Evolutionary conservation across 1,140 invertebrate species (phyloP).

Genomic region (Atta colombica): DNA sequence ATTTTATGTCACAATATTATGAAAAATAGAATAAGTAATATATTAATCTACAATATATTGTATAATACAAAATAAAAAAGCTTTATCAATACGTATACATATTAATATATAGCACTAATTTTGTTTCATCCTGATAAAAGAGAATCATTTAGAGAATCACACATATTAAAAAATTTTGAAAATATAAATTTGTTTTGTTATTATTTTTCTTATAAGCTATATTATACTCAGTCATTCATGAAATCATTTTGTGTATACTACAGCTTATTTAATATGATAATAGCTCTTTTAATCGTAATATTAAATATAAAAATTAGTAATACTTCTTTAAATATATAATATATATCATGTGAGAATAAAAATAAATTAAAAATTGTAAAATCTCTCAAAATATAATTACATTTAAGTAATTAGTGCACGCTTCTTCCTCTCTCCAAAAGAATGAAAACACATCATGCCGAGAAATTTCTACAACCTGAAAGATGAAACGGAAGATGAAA

Average conservation of each 20-base stretch:
- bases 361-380: background rate
- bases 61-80: background rate
- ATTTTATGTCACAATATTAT: background rate
- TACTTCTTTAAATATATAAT: background rate
- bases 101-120: background rate
- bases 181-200: conserved; percentile 4
- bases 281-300: background rate
- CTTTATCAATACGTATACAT: background rate
- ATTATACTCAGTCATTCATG: background rate
- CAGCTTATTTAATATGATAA: background rate
- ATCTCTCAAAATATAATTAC: background rate
- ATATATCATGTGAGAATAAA: background rate
- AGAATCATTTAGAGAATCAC: background rate
- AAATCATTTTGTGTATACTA: background rate
- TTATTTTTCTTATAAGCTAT: background rate
- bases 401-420: background rate
- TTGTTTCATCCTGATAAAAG: background rate
- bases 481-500: background rate
- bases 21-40: background rate
- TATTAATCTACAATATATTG: too few species aligned
- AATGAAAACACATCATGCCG: background rate
- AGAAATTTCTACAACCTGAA: background rate
- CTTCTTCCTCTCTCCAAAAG: background rate
- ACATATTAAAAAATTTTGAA: background rate
- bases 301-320: background rate